These are phyloP conservation scores for Glyphotaelius pellucidus DNA, from an alignment of 2,888 invertebrate species.

Conservation along the genomic window DNA sequence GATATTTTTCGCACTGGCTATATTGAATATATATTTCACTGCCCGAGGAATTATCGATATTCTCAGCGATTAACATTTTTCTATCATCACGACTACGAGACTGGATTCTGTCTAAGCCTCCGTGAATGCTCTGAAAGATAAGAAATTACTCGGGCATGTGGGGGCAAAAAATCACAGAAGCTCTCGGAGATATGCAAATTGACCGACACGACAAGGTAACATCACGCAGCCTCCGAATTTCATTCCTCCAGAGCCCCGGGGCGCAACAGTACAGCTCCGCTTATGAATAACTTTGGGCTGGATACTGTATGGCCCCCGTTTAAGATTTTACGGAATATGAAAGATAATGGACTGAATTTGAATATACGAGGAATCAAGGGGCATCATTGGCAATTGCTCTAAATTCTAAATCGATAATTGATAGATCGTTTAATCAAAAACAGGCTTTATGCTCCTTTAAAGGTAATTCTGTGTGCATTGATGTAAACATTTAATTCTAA, in stretches of 20 bases:
- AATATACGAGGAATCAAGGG: background rate
- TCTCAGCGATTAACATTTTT: conserved; percentile 47
- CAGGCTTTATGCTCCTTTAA: background rate
- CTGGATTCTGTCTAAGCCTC: conserved; percentile 4
- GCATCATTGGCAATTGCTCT: background rate
- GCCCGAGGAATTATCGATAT: conserved; percentile 19
- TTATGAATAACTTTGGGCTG: background rate
- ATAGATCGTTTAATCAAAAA: background rate
- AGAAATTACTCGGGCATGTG: conserved; percentile 30
- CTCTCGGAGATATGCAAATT: conserved; percentile 59
- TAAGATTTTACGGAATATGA: background rate
- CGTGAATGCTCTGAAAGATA: conserved; percentile 24
- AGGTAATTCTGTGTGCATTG: background rate
- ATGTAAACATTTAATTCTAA: no score
- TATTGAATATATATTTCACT: background rate
- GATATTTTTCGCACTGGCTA: background rate
- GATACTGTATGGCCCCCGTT: background rate
- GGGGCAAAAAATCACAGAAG: conserved; percentile 50
- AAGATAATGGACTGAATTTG: background rate
- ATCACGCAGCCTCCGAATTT: conserved; percentile 57
- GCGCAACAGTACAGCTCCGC: conserved; percentile 6
- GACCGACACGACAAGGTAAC: conserved; percentile 54
- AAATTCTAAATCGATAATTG: conserved; percentile 9
- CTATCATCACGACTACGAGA: conserved; percentile 47
- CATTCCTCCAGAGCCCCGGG: conserved; percentile 20